Conservation (phyloP, 1,140 invertebrate species). For the Drosophila parvula region DNA sequence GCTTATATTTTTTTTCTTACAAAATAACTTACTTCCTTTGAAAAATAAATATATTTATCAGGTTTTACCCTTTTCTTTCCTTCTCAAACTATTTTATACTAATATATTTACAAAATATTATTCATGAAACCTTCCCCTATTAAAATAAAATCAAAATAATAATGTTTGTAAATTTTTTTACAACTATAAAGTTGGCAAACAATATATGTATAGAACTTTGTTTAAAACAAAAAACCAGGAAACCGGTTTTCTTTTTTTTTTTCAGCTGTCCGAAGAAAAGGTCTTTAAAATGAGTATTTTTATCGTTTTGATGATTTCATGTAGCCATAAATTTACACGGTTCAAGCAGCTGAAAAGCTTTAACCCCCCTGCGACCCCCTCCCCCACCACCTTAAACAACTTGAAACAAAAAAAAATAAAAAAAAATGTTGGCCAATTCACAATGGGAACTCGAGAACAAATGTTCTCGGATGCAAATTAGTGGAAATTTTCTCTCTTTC, state of each 20-base stretch:
- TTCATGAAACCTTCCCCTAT: too few species aligned
- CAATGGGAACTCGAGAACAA: slow-evolving; percentile 29
- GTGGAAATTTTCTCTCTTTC: slow-evolving; percentile 22
- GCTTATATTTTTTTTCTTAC: background rate
- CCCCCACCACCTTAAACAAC: background rate
- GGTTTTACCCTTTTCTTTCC: background rate
- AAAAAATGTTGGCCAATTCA: slow-evolving; percentile 17
- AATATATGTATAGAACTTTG: background rate
- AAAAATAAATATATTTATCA: background rate
- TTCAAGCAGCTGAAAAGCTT: slow-evolving; percentile 16
- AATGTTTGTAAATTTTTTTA: slow-evolving; percentile 24
- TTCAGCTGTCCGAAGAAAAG: slow-evolving; percentile 33
- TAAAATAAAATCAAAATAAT: background rate
- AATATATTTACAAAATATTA: too few species aligned
- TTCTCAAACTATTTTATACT: background rate
- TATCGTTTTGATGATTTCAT: slow-evolving; percentile 69
- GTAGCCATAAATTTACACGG: slow-evolving; percentile 43
- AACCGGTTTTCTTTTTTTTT: slow-evolving; percentile 30
- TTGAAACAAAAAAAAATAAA: slow-evolving; percentile 1
- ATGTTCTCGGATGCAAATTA: slow-evolving; percentile 42
- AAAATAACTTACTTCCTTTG: background rate
- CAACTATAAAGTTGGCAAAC: slow-evolving; percentile 9
- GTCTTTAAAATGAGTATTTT: slow-evolving; percentile 52
- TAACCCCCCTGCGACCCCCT: background rate
- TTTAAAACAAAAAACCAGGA: slow-evolving; percentile 15